Evolutionary conservation across 2,797 vertebrate genomes (phyloP), one percentile per base, ranked within the genome.

Genomic region (Botia kubotai): DNA sequence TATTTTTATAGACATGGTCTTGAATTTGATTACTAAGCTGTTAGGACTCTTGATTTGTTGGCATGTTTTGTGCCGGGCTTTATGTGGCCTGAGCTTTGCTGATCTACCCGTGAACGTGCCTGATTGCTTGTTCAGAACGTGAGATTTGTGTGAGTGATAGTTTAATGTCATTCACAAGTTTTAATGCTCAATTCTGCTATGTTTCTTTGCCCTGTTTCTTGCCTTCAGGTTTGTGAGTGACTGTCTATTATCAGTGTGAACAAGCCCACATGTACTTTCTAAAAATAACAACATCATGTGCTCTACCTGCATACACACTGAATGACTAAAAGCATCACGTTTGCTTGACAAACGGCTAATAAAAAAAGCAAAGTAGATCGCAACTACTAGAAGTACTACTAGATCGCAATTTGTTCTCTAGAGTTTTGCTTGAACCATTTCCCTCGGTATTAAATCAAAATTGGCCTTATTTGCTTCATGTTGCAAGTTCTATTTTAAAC

Each of bases 41-140:
- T 46, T 11, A 46, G 43, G 33, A 11, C 43, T 67, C 39, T 71
- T 70, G 19, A 71, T 66, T 78, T 89, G 90, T 91, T 86, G 83
- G 87, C 57, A 84, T 88, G 72, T 87, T 86, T 79, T 62, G 82
- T 77, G 89, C 77, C 62, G 77, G 83, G 55, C 77, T 93, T 92
- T 90, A 91, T 93, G 89, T 91, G 92, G 91, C 86, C 72, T 86
- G 86, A 88, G 85, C 88, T 82, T 86, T 84, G 88, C 87, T 82
- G 81, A 81, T 75, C 88, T 91, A 90, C 91, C 89, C 88, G 91
- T 90, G 82, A 91, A 91, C 88, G 88, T 87, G 89, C 91, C 83
- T 89, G 88, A 55, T 48, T 87, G 87, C 91, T 91, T 91, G 89
- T 91, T 90, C 33, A 33, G 33, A 33, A 33, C 89, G 87, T 75